These are phyloP conservation scores for Oryzias dopingdopingensis DNA, from an alignment of 2,797 vertebrate species.

Conservation along the genomic window DNA sequence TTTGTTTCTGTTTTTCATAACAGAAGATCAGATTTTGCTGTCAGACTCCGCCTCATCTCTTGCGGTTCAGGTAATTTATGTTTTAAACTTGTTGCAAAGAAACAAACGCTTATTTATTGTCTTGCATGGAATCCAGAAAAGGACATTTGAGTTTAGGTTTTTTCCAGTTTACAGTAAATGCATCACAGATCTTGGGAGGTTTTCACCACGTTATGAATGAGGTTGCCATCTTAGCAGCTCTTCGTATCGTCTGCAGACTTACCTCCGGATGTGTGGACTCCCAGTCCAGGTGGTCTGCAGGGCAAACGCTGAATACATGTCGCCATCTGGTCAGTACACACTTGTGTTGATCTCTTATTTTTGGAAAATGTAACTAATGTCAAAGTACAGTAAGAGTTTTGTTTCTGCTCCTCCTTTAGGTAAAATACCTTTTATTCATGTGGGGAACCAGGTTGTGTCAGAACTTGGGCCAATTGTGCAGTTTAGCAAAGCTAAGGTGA, in stretches of 20 bases:
- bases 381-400: background rate
- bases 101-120: background rate
- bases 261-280: slow-evolving; percentile 93
- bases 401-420: slow-evolving; percentile 68
- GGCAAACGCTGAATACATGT: slow-evolving; percentile 96
- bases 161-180: too few relatives aligned
- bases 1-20: slow-evolving; percentile 11
- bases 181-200: too few relatives aligned
- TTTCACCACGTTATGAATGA: background rate
- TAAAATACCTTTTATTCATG: slow-evolving; percentile 96
- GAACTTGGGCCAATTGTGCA: slow-evolving; percentile 96
- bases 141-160: too few relatives aligned
- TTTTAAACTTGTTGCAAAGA: background rate
- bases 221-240: too few relatives aligned
- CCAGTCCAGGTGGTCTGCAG: slow-evolving; percentile 88
- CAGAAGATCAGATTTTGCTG: slow-evolving; percentile 95
- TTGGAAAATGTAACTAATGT: background rate
- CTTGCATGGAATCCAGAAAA: background rate
- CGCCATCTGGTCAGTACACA: slow-evolving; percentile 88
- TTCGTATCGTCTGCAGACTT: slow-evolving; percentile 76
- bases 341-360: background rate
- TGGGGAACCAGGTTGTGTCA: slow-evolving; percentile 96
- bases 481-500: slow-evolving; percentile 96
- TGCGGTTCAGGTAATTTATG: slow-evolving; percentile 90
- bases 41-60: slow-evolving; percentile 96